These are phyloP conservation scores for Hylia prasina DNA, from an alignment of 2,113 vertebrate genomes.

Conservation along the genomic window DNA sequence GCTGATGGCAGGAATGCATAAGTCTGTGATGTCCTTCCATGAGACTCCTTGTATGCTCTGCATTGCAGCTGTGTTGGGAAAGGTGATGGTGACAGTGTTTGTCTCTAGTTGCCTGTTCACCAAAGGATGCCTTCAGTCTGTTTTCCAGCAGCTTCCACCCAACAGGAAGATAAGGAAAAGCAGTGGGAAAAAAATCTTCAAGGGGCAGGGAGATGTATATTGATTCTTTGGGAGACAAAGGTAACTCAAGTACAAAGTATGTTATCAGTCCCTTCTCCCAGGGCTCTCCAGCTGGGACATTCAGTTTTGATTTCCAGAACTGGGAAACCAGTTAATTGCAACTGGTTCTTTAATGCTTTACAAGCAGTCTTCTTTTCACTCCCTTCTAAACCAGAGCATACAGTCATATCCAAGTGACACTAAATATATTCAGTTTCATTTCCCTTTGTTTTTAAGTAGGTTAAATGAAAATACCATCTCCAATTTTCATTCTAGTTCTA, in stretches of 20 bases:
- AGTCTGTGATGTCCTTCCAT: not conserved
- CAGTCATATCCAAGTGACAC: not conserved
- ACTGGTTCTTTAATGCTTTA: not conserved
- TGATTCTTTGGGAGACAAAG: not conserved
- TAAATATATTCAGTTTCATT: slow-evolving; percentile 11
- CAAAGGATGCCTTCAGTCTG: not conserved
- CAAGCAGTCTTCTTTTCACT: not conserved
- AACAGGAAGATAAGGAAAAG: not conserved
- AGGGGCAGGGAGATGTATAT: not conserved
- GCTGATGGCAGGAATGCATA: not conserved
- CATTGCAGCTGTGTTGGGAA: not conserved
- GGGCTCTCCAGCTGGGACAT: not conserved
- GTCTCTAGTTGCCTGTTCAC: not conserved
- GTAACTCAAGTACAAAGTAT: not conserved
- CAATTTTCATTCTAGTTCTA: not conserved
- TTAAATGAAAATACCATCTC: slow-evolving; percentile 36
- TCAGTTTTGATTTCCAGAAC: not conserved
- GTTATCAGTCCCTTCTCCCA: not conserved
- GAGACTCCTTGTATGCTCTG: not conserved
- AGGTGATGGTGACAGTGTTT: not conserved
- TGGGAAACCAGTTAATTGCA: not conserved
- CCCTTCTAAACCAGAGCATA: not conserved
- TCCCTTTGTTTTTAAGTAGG: slow-evolving; percentile 47
- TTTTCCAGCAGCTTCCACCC: not conserved
- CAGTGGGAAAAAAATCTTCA: not conserved